A percentile compares a stretch with the other conserved stretches of the same genome.
phyloP scores from a whole-genome alignment of 2,113 vertebrate species.

The Corythoichthys intestinalis region DNA sequence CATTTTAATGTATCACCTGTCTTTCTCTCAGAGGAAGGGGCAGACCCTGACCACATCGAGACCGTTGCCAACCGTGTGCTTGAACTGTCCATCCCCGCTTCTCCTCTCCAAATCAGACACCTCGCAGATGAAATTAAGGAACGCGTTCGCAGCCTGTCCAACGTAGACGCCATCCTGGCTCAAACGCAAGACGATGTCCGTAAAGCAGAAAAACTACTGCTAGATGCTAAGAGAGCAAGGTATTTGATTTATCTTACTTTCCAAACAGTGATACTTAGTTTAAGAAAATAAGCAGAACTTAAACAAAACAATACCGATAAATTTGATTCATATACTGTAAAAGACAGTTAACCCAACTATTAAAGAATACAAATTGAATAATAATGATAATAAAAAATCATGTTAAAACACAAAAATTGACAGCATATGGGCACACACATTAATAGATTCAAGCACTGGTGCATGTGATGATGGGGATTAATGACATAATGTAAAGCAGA shows the following conservation, averaged over 20 bases:
- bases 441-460: too few species aligned
- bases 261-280: background rate
- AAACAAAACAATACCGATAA: too few species aligned
- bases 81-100: constrained; percentile 89
- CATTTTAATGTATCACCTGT: background rate
- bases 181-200: constrained; percentile 83
- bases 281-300: too few species aligned
- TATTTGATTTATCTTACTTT: constrained; percentile 33
- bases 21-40: constrained; percentile 84
- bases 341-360: too few species aligned
- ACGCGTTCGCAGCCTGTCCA: constrained; percentile 85
- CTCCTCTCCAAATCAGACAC: constrained; percentile 83
- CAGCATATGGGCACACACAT: too few species aligned
- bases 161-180: constrained; percentile 87
- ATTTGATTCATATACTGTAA: too few species aligned
- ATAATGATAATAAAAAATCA: too few species aligned
- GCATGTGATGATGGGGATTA: too few species aligned
- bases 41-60: constrained; percentile 93
- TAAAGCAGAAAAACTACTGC: constrained; percentile 81
- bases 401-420: too few species aligned
- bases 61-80: constrained; percentile 85
- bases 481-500: too few species aligned
- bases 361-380: too few species aligned
- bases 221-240: constrained; percentile 85
- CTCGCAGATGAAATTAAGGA: constrained; percentile 89